Evolutionary conservation across 2,113 vertebrate species (phyloP), one percentile per base, ranked within the genome.

Genomic region (Lepisosteus oculatus): DNA sequence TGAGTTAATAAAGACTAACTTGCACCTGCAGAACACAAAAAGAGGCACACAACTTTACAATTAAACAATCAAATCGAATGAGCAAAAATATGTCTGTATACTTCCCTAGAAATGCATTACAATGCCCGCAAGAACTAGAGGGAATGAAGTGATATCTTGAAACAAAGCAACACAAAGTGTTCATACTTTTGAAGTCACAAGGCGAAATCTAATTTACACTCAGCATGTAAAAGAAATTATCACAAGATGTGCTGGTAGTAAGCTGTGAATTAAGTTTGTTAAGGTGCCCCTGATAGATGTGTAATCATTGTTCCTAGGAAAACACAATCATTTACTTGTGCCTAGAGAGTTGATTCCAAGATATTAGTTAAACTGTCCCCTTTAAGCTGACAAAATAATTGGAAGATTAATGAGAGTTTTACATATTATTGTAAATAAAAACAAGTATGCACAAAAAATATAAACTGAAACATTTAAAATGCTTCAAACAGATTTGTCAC

Each of bases 171-270:
- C 43, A 12, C 55, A 63, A 11, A 29, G 68, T 71, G 67, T 59
- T 56, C 3, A 56, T 61, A 51, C 47, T 51, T 51, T 9, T 51
- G 45, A 41, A 47, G 51, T 43, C 45, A 85, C 71, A 73, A 78
- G 69, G 55, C 68, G 74, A 84, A 86, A 85, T 79, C 68, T 85
- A 78, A 86, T 82, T 88, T 72, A n/a, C 59, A 62, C 69, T 76
- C 69, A 45, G 64, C 57, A 61, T 71, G 65, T 8, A 55, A 56
- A 69, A 12, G 56, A 71, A 59, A 67, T 45, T 29, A 67, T n/a
- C 8, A 56, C 68, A 56, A 42, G 12, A 44, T 54, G 55, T 67
- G 64, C 44, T 73, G 65, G 43, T 43, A 56, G 71, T 61, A 54
- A 67, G 65, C 71, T 59, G 43, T 14, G 29, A 14, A 44, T 56